Base-by-base conservation (phyloP, 2,888 invertebrate genomes). In the Corbicula japonica region DNA sequence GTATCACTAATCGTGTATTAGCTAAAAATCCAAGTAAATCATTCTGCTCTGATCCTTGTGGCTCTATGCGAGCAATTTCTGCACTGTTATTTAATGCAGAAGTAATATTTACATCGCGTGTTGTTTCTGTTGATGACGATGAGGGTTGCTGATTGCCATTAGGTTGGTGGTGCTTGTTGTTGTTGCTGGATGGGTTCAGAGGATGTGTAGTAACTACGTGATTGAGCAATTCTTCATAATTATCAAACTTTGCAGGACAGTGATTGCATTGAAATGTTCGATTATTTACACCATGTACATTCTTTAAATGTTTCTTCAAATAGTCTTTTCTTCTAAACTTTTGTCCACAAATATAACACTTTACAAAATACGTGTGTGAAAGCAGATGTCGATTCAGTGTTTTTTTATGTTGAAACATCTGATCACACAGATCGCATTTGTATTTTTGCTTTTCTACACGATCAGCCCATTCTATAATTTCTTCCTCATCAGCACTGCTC, bases 1-100 rank as follows among this genome's bases (percentile, higher is more conserved):
- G 28, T 2, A 63, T 48, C 21, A 26, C 26, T 48, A n/a, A 28
- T 6, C 44, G 41, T 5, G 54, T 54, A 54, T 68, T 54, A 35
- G 68, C 54, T 34, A 54, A 68, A 52, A 38, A 68, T 52, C 35
- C 54, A 15, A 54, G 41, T 38, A 68, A 54, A 68, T 68, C 68
- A 34, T n/a, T n/a, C n/a, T n/a, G n/a, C n/a, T n/a, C n/a, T n/a
- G n/a, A n/a, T n/a, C n/a, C n/a, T n/a, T n/a, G 54, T 54, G 68
- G 54, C 30, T 54, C 54, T n/a, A 68, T 38, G 4, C 12, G 32
- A 5, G 35, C 35, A 26, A 21, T 68, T 68, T 68, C 68, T 38
- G 35, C 68, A 26, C 21, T 38, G 28, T 52, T 54, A 35, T 62
- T 62, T 10, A 62, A 62, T 35, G 50, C 32, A 44, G 3, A 5